phyloP scores from a whole-genome alignment of 2,113 vertebrate genomes.

The Rostratula benghalensis region DNA sequence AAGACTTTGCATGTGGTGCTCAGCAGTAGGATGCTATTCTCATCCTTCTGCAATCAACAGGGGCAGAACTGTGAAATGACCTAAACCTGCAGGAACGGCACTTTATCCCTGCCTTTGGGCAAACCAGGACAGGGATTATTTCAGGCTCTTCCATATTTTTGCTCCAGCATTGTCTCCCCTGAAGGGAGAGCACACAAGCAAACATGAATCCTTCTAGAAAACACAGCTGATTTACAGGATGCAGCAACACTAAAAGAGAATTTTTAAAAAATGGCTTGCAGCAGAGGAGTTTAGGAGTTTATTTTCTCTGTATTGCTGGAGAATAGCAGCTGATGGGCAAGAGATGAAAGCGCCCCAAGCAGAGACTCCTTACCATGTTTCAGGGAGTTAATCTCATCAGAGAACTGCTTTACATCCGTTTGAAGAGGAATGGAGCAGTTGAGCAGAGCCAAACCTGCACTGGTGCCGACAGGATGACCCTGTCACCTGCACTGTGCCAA shows the following conservation, averaged over 20 bases:
- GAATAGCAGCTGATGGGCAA: constrained; percentile 20
- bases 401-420: neutral
- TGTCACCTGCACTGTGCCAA: neutral
- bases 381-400: neutral
- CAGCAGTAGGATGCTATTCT: neutral
- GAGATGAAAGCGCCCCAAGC: constrained; percentile 8
- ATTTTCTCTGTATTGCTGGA: neutral
- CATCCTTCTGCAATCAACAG: neutral
- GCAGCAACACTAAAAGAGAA: neutral
- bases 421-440: neutral
- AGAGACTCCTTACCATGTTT: neutral
- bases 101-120: neutral
- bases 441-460: neutral
- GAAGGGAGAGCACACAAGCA: neutral
- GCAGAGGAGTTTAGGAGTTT: neutral
- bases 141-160: neutral
- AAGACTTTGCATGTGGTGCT: neutral
- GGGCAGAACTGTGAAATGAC: neutral
- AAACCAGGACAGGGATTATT: neutral
- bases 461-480: neutral
- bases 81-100: neutral
- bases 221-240: neutral
- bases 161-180: neutral
- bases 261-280: neutral
- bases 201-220: neutral